Base-by-base conservation (phyloP, 2,888 invertebrate genomes). In the Petrophora chlorosata region DNA sequence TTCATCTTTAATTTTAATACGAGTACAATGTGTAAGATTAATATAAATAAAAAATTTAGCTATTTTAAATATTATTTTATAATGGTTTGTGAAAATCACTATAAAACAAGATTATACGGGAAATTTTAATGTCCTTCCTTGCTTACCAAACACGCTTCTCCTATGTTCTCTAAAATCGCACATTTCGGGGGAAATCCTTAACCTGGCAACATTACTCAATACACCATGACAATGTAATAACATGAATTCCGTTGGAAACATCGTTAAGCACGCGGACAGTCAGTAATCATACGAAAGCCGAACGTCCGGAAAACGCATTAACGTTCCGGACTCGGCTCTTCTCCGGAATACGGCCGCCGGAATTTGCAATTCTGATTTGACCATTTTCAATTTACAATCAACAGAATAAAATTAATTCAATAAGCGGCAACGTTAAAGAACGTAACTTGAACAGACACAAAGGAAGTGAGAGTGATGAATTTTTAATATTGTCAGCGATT, bases 331-430 rank as follows among this genome's bases (percentile, higher is more conserved):
- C 54, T 59, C 53, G 35, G 36, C 36, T 55, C 46, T 44, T 43
- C 25, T 32, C 35, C 43, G 23, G 51, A 55, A 57, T 55, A 59
- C 59, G 50, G 7, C 45, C 46, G 43, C 17, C 54, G 51, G 46
- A 59, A 85, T 86, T 85, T 81, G 82, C 85, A 86, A 76, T 82
- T 76, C 84, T 81, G 74, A 85, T 82, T 59, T 59, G 57, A 69
- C 73, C 75, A 71, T 82, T 84, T 83, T 79, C 82, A 83, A 84
- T 85, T 84, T 77, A 85, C 82, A 85, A 86, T 86, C 83, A 84
- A 85, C 83, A 79, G 76, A 78, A 80, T 77, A 75, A 82, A 85
- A 84, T 84, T 82, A 82, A 83, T 82, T 85, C 79, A 79, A 82
- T 82, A 76, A 79, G 65, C 67, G 62, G 63, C 70, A 69, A 64